Evolutionary conservation across 1,140 invertebrate genomes (phyloP).

Genomic region (Gryon sp.): DNA sequence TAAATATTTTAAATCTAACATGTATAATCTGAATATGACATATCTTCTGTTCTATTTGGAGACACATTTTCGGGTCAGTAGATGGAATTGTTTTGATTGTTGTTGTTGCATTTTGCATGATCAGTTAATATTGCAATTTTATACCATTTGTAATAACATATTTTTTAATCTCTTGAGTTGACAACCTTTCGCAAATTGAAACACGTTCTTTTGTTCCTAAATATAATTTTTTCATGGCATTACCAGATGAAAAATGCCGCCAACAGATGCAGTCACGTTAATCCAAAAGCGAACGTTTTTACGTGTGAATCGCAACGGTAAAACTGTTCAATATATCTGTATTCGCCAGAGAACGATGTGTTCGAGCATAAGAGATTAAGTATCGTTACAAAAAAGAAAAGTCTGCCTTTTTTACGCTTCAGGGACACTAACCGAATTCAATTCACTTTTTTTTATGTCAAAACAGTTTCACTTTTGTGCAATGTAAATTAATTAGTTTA

Average conservation of each 20-base stretch:
- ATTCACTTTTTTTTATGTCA: conserved; percentile 29
- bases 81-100: too few species aligned
- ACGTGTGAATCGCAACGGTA: conserved; percentile 29
- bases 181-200: conserved; percentile 26
- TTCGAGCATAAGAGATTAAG: conserved; percentile 49
- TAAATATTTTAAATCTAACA: too few species aligned
- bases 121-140: too few species aligned
- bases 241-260: conserved; percentile 36
- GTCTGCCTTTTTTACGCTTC: conserved; percentile 10
- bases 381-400: conserved; percentile 42
- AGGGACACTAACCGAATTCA: conserved; percentile 2
- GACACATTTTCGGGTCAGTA: too few species aligned
- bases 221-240: conserved; percentile 48
- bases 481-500: neutral
- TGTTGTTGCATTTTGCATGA: too few species aligned
- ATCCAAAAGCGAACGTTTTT: conserved; percentile 46
- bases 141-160: too few species aligned
- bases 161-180: conserved; percentile 14
- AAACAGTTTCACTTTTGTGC: conserved; percentile 6
- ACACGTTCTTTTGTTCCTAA: conserved; percentile 38
- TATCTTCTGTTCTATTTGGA: too few species aligned
- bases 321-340: conserved; percentile 44
- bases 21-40: too few species aligned
- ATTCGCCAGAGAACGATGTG: conserved; percentile 18
- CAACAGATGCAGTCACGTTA: conserved; percentile 49